Evolutionary conservation across 2,113 vertebrate species (phyloP).

Genomic region (Harpagus bidentatus): DNA sequence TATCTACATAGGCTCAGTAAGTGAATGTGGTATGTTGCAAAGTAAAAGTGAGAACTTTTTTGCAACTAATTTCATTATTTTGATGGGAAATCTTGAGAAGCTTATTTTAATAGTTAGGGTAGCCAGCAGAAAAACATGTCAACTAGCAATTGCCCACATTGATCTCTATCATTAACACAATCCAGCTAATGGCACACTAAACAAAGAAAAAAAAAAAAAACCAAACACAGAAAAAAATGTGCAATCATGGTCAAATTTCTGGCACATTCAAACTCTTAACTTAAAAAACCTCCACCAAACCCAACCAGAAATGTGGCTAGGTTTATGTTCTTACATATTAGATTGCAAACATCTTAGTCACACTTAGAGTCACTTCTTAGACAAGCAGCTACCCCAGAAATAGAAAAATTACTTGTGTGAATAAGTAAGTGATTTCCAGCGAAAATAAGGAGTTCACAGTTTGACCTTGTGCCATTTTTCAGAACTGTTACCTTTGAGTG

Average conservation of each 20-base stretch:
- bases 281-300: too few species aligned
- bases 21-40: neutral
- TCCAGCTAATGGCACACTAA: neutral
- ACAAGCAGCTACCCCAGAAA: neutral
- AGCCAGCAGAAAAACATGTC: neutral
- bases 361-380: neutral
- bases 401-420: neutral
- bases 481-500: neutral
- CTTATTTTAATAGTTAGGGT: neutral
- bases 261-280: neutral
- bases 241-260: neutral
- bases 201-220: neutral
- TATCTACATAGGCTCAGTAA: neutral
- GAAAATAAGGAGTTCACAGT: neutral
- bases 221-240: neutral
- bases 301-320: neutral
- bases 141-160: neutral
- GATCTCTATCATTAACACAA: neutral
- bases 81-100: neutral
- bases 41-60: neutral
- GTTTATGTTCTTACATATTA: neutral
- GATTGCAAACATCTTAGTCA: neutral
- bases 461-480: neutral
- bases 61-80: neutral
- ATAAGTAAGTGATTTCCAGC: neutral